Evolutionary conservation across 1,140 invertebrate genomes (phyloP), one percentile per base, ranked within the genome.

Genomic region (Heliconius melpomene): DNA sequence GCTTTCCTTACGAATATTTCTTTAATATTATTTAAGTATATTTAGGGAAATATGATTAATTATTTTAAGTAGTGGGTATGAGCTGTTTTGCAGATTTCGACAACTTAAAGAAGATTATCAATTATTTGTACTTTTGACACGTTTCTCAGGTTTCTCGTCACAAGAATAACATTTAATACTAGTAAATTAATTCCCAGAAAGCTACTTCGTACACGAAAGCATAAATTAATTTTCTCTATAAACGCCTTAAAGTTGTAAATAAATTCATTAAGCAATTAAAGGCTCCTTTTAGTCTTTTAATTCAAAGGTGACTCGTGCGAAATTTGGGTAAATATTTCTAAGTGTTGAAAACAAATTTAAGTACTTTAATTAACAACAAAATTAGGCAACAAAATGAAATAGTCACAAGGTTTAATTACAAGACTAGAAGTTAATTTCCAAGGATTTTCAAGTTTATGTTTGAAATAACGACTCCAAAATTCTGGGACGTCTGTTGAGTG

Each of bases 281-380:
- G 9, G 23, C 60, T 23, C 23, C 60, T 66, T 66, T 66, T 66
- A 66, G 60, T 66, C 7, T 66, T 66, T 66, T 66, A 66, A 66
- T 66, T 26, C 23, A 66, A 66, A 66, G 60, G n/a, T 66, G 23
- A 16, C 23, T 66, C 60, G 60, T 57, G 20, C 60, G 11, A 66
- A 66, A 66, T 66, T 26, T 66, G 23, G 60, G 60, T 29, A 16
- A 66, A 66, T 66, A 66, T 26, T 66, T 66, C 60, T 66, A 16
- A 66, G 23, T 66, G 23, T 29, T 66, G 23, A 66, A 29, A 66
- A 66, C 26, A 66, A 26, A 29, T 66, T 66, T 26, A 66, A 66
- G 60, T 66, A 66, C 60, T 29, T 66, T 66, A 66, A 66, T 66
- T 66, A 66, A 66, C 60, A 66, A 66, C 60, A 66, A 66, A 66